Conservation (phyloP, 2,113 vertebrate species). For the Notiomystis cincta region DNA sequence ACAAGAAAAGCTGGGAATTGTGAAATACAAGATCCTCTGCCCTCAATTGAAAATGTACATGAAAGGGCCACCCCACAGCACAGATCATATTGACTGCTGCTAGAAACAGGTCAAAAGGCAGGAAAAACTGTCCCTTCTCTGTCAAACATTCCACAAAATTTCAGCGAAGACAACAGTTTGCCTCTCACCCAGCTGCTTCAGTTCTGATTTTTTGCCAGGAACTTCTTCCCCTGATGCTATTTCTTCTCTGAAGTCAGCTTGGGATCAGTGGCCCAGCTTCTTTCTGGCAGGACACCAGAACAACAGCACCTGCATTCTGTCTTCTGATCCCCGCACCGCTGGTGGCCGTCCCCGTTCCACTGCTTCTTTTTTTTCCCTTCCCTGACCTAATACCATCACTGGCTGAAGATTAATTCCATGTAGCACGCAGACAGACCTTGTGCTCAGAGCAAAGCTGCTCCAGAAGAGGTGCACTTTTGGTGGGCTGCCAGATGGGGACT, state of each 20-base stretch:
- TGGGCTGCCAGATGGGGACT: neutral
- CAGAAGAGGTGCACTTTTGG: neutral
- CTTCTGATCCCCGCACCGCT: neutral
- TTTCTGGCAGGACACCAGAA: neutral
- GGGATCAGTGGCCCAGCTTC: neutral
- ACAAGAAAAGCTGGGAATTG: neutral
- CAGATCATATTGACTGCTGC: neutral
- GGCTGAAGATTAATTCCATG: neutral
- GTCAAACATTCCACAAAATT: neutral
- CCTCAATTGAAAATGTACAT: neutral
- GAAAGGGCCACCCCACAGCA: neutral
- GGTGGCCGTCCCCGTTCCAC: rapidly evolving
- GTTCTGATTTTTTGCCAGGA: neutral
- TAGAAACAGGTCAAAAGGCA: neutral
- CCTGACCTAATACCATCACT: neutral
- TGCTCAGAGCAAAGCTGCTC: neutral
- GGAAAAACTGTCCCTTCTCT: neutral
- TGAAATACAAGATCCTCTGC: neutral
- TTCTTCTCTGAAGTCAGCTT: neutral
- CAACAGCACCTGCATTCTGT: neutral
- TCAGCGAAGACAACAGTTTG: neutral
- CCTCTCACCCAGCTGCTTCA: neutral
- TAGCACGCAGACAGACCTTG: neutral
- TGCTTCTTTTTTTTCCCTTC: neutral
- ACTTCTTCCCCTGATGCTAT: neutral